Base-by-base conservation (phyloP, 1,140 invertebrate genomes). In the Trichonephila clavipes region DNA sequence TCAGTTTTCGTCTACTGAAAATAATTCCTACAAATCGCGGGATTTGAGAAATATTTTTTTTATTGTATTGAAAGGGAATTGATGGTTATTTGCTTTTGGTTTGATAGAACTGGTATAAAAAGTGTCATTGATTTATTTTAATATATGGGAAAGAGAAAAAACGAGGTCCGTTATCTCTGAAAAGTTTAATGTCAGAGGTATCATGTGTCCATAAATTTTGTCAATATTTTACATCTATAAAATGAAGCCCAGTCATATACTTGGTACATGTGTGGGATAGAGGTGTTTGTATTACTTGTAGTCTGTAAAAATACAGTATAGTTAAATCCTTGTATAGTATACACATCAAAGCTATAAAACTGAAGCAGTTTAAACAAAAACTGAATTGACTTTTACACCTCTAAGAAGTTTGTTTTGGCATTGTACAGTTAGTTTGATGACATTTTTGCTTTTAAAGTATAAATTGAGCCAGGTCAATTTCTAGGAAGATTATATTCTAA, bases 21-120 rank as follows among this genome's bases (percentile, higher is more conserved):
- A 77, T 77, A 77, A 77, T 77, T 34, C 69, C 69, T 77, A 77
- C 69, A 77, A 77, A 77, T 77, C 69, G 69, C 69, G 28, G 40
- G 69, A 77, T 77, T 34, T 77, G 24, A 34, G 69, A 34, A 77
- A 14, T 40, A 28, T 40, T 40, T 28, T 19, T 77, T 34, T 34
- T 28, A 16, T 77, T 77, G 6, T 77, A 72, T 72, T 16, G 14
- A 28, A 40, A 14, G 40, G 24, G 28, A 18, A 77, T 77, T 34
- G 69, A 77, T 77, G 18, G 72, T 40, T 77, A 40, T 77, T 77
- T 40, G 72, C 28, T 18, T 28, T 77, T 19, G 28, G 72, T 28
- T 18, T 34, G 72, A 77, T 34, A 18, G 28, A 28, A 6, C 16
- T 77, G 24, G 16, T 34, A 64, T 64, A 64, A 16, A 64, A 21